Conservation (phyloP, 2,797 vertebrate genomes). For the Danio jaintianensis region DNA sequence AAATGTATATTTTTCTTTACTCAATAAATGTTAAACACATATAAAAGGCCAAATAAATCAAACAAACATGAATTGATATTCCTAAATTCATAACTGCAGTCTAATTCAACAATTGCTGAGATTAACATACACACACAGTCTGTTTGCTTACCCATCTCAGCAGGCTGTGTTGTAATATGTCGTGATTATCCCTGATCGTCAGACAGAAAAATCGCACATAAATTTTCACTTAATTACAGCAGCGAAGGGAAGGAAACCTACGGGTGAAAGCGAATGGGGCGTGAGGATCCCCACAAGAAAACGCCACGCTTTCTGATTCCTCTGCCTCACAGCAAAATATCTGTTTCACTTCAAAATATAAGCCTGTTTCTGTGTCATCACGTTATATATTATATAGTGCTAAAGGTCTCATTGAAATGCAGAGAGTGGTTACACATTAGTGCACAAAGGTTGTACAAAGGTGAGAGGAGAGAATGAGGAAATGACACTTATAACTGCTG, state of each 20-base stretch:
- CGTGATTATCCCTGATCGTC: constrained; percentile 59
- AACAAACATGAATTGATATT: constrained; percentile 20
- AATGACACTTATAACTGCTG: constrained; percentile 8
- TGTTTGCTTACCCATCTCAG: constrained; percentile 65
- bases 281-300: constrained; percentile 42
- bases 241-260: constrained; percentile 18
- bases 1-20: not conserved
- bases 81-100: constrained; percentile 14
- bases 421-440: constrained; percentile 28
- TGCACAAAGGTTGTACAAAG: constrained; percentile 52
- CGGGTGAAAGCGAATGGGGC: constrained; percentile 47
- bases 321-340: constrained; percentile 23
- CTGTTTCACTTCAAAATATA: constrained; percentile 31
- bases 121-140: constrained; percentile 32
- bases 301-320: constrained; percentile 38
- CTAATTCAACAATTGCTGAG: constrained; percentile 35
- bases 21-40: not conserved
- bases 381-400: constrained; percentile 47
- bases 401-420: constrained; percentile 51
- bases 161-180: constrained; percentile 54
- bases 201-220: constrained; percentile 53
- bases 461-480: constrained; percentile 35
- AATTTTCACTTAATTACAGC: constrained; percentile 55
- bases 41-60: not conserved
- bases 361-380: constrained; percentile 25